Base-by-base conservation (phyloP, 1,140 invertebrate species). In the Trichogramma pretiosum region DNA sequence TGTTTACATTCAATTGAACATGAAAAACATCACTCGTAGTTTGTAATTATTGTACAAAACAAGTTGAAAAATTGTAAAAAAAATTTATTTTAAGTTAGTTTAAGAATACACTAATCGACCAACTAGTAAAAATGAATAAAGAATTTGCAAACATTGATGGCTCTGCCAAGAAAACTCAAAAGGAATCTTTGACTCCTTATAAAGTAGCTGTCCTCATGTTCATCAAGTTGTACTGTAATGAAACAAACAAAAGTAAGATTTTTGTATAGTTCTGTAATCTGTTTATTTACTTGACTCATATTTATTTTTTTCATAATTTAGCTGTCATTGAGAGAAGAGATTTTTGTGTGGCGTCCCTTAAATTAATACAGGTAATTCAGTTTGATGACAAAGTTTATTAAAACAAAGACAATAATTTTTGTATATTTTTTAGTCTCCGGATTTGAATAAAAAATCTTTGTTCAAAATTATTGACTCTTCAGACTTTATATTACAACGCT, bases 271-370 rank as follows among this genome's bases (percentile, higher is more conserved):
- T 38, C 2, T 38, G 41, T 36, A 38, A 34, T 42, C 33, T 45
- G 43, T 18, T 54, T 43, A 38, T 38, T 50, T n/a, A 37, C 58
- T 58, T 39, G 37, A 35, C 50, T 55, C 18, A 50, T 44, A 23
- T 53, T 19, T 32, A 46, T 59, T 48, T 51, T 62, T 52, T n/a
- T n/a, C n/a, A n/a, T n/a, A n/a, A n/a, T n/a, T 28, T 43, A 65
- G 63, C 51, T 50, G 61, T 62, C 23, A 45, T 56, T 17, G 68
- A 70, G 52, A 64, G 65, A 59, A 66, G 76, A 38, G 73, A 78
- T 56, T 82, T 82, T 58, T 81, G 78, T 56, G 74, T 81, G 58
- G 62, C 78, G 1, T 66, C 78, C 7, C 59, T 82, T 28, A 80
- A 81, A 56, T 57, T 83, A 10, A 76, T 81, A 52, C 80, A 83